Evolutionary conservation across 2,888 invertebrate species (phyloP), one percentile per base, ranked within the genome.

Genomic region (Hemaris fuciformis): DNA sequence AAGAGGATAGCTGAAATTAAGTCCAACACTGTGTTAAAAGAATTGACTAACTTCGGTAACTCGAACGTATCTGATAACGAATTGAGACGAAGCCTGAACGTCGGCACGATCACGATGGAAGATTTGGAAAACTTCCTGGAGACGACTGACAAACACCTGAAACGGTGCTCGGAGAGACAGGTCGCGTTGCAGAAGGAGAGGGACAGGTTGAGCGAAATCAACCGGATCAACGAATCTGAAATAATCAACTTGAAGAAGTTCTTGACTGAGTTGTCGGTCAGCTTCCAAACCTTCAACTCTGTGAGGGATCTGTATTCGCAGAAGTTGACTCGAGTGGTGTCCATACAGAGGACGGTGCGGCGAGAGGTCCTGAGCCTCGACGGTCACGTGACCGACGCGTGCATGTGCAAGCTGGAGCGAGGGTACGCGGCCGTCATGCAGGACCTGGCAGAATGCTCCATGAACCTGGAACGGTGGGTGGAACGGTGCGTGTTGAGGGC

Each of bases 111-210:
- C 5, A 91, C 91, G 0, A 89, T 91, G 87, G 90, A 91, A 64
- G 91, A 91, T 60, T 72, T 92, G 15, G 92, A 92, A 68, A 88
- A 87, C 71, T 92, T 91, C 76, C 69, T 92, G 43, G 92, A 92
- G 66, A 91, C 90, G 0, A 91, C 90, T 0, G 92, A 92, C 61
- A 82, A 80, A 67, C 91, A 90, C 66, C 64, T 91, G 15, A 83
- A 79, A 60, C 80, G 85, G 34, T 91, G 89, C 66, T 78, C 88
- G 0, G 92, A 91, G 41, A 89, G 84, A 65, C 90, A 90, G 66
- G 63, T 77, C 6, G 67, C 76, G 1, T 68, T 91, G 59, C 89
- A 88, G 64, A 91, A 88, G 66, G 92, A 92, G 63, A 77, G 89
- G 15, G 91, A 91, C 65, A 77, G 88, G 64, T 73, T 91, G 56